These are phyloP conservation scores for Epizoanthus stellaris DNA, from an alignment of 92 coral and sea anemone species.

Conservation along the genomic window DNA sequence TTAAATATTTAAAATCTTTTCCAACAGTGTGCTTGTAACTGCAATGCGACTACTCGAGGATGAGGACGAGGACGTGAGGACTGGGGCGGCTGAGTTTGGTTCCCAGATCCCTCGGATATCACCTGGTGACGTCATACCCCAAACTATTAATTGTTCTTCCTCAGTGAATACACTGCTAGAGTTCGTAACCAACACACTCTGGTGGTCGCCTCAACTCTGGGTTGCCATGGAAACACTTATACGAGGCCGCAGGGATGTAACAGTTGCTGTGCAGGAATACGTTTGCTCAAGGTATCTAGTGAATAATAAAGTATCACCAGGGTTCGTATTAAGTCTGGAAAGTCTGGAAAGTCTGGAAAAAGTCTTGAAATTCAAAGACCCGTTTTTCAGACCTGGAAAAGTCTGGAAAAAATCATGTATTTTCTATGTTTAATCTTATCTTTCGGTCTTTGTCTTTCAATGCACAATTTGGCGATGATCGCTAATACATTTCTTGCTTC, in stretches of 20 bases:
- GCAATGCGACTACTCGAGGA: slow-evolving; percentile 69
- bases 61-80: slow-evolving; percentile 72
- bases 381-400: too few species aligned
- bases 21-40: slow-evolving; percentile 55
- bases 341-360: not conserved
- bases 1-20: too few species aligned
- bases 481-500: too few species aligned
- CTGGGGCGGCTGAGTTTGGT: slow-evolving; percentile 65
- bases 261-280: slow-evolving; percentile 57
- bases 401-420: too few species aligned
- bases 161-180: slow-evolving; percentile 60
- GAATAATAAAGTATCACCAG: not conserved
- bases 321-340: not conserved
- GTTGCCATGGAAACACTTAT: slow-evolving; percentile 66
- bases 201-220: slow-evolving; percentile 67
- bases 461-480: too few species aligned
- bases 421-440: too few species aligned
- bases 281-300: slow-evolving; percentile 47
- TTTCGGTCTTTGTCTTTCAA: too few species aligned
- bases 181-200: slow-evolving; percentile 53
- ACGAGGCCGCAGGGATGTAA: slow-evolving; percentile 44
- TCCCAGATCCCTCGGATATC: slow-evolving; percentile 52
- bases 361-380: not conserved
- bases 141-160: slow-evolving; percentile 58
- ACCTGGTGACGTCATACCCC: slow-evolving; percentile 4